Evolutionary conservation across 37 sponge, comb jelly and placozoan species (phyloP), one percentile per base, ranked within the genome.

Genomic region (Geodia barretti): DNA sequence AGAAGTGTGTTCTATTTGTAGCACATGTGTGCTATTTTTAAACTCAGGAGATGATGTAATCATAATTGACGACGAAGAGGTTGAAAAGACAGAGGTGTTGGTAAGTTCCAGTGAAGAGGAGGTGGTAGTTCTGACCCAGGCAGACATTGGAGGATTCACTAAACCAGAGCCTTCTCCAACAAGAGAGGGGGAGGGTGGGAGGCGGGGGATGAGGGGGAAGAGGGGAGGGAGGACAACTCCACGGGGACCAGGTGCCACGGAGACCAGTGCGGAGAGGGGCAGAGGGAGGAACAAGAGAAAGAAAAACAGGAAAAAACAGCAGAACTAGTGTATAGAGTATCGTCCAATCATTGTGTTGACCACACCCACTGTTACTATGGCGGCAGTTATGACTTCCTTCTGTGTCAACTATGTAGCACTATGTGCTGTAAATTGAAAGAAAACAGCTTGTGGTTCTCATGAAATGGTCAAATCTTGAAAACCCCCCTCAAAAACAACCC

Each of bases 101-200:
- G 28, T 39, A 33, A 65, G 80, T 32, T 65, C 37, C 32, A 64
- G 79, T 61, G 89, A 89, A 30, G 89, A 89, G 40, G 79, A 60
- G 35, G 78, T 64, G 3, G 61, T 89, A 11, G 58, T 78, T 38
- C 61, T 89, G 35, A 82, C 78, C 2, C 34, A 41, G 29, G 33
- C 14, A 37, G 81, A 87, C 30, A 26, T 81, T 4, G 70, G 66
- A 38, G 76, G 76, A 54, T 34, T 62, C 41, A 58, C 24, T 39
- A 17, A 7, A 19, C 29, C 20, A 5, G n/a, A 19, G 65, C 5
- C 4, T 24, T 64, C 11, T 64, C n/a, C 20, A 26, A 19, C 30
- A 64, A 64, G 30, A 32, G 34, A 29, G 68, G 68, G 33, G 33
- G 34, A 5, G 3, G 33, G 5, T 21, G 5, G 34, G 68, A 21